Evolutionary conservation across 2,113 vertebrate species (phyloP), one percentile per base, ranked within the genome.

Genomic region (Anser cygnoides): DNA sequence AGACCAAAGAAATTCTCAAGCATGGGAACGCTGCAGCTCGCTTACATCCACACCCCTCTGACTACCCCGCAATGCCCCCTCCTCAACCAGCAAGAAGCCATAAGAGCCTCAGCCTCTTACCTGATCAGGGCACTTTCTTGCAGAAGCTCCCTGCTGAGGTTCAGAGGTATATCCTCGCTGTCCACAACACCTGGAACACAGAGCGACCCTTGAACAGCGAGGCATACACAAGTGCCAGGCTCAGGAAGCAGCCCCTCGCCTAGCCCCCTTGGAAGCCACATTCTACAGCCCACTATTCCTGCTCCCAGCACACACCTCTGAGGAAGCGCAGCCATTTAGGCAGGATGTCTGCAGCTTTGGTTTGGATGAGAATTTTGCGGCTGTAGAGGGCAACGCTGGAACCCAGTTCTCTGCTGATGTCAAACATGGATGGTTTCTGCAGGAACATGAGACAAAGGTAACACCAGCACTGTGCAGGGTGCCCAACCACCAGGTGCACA

Each of bases 261-360:
- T 46, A 63, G 63, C 2, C 9, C 44, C 55, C 66, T 7, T 7
- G 44, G 35, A 71, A 54, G 22, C 55, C 54, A n/a, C 1, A 0
- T 1, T 8, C 31, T 57, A 44, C 18, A 83, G 11, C 35, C 39
- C 3, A 1, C n/a, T 58, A 1, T 3, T n/a, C 37, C 73, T 37
- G 66, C 35, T 68, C 6, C 62, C 92, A 68, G 46, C 86, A 95
- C 96, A 10, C 74, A 99, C 99, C 99, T 97, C 98, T 95, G 7
- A 99, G 92, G 85, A 99, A 99, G 76, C 99, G 99, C 84, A 99
- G 97, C 99, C 99, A 99, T 86, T 99, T 99, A 13, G 99, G 99
- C 90, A 99, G 97, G 94, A 99, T 98, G 52, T 99, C 99, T 0
- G 98, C 70, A 39, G 99, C 98, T 94, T 99, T 99, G 96, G 99